phyloP scores from a whole-genome alignment of 1,140 invertebrate species.

The Hyles euphorbiae region DNA sequence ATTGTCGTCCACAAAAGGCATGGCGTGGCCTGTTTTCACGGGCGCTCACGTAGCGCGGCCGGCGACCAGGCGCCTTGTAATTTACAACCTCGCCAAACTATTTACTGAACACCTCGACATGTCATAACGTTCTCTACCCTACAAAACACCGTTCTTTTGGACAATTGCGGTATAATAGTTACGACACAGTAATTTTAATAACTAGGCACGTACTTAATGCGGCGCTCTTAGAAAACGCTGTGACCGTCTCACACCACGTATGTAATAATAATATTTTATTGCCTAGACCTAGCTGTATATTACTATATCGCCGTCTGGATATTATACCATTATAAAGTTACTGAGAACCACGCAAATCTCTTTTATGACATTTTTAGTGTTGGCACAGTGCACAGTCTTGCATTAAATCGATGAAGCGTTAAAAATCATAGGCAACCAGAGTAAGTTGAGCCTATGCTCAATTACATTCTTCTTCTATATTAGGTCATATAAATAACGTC shows the following conservation, averaged over 20 bases:
- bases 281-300: constrained; percentile 4
- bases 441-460: no score
- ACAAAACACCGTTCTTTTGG: constrained; percentile 8
- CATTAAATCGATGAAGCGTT: no score
- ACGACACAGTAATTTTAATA: constrained; percentile 16
- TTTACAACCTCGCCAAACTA: constrained; percentile 33
- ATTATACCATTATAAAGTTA: constrained; percentile 3
- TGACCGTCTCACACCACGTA: constrained; percentile 4
- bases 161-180: constrained; percentile 12
- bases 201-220: constrained; percentile 10
- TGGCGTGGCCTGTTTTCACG: no score
- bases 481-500: no score
- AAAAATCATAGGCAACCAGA: no score
- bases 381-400: no score
- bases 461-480: no score
- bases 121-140: constrained; percentile 2
- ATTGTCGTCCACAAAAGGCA: no score
- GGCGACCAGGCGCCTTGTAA: constrained; percentile 28
- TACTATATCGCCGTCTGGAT: constrained; percentile 3
- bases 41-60: not conserved
- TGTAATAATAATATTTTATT: constrained; percentile 11
- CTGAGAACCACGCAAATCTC: constrained; percentile 3
- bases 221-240: constrained; percentile 3
- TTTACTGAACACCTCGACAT: constrained; percentile 14
- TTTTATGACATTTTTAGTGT: constrained; percentile 5